Percentiles rank a stretch among this genome's conserved stretches.
These are phyloP conservation scores for Cerastoderma edule DNA, from an alignment of 2,888 invertebrate genomes.

Conservation along the genomic window DNA sequence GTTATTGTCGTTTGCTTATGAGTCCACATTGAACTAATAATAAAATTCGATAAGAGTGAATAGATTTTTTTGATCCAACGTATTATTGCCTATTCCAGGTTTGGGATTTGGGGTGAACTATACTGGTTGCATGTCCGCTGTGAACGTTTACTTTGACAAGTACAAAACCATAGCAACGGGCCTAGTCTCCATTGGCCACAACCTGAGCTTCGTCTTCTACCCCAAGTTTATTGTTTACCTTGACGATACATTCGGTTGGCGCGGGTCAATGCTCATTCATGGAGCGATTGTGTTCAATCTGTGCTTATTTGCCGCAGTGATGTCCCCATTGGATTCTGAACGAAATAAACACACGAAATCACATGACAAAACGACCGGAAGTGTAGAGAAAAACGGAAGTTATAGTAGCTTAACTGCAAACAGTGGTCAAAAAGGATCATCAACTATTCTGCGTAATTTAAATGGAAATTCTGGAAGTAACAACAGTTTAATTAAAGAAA, in stretches of 20 bases:
- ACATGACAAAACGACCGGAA: not conserved
- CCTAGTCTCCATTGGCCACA: constrained; percentile 44
- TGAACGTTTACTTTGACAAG: constrained; percentile 50
- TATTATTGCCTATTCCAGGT: constrained; percentile 44
- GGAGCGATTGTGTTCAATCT: constrained; percentile 44
- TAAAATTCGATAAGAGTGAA: too few relatives aligned
- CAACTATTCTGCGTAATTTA: too few relatives aligned
- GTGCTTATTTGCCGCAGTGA: constrained; percentile 31
- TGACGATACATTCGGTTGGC: constrained; percentile 39
- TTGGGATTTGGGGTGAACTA: constrained; percentile 48
- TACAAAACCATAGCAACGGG: constrained; percentile 51
- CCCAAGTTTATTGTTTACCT: constrained; percentile 31
- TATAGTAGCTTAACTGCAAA: not conserved
- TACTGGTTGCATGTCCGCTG: constrained; percentile 43
- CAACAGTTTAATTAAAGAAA: constrained; percentile 2
- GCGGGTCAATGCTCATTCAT: constrained; percentile 39
- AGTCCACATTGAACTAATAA: too few relatives aligned
- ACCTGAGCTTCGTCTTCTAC: constrained; percentile 37
- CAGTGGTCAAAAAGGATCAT: too few relatives aligned
- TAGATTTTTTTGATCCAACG: too few relatives aligned
- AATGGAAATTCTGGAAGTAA: not conserved
- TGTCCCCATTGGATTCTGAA: constrained; percentile 32
- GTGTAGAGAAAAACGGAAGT: constrained; percentile 2
- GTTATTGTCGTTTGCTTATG: too few relatives aligned
- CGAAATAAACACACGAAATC: too few relatives aligned